A percentile compares a stretch with the other conserved stretches of the same genome.
Evolutionary conservation across 2,888 invertebrate species (phyloP).

Genomic region (Octonoba sinensis): DNA sequence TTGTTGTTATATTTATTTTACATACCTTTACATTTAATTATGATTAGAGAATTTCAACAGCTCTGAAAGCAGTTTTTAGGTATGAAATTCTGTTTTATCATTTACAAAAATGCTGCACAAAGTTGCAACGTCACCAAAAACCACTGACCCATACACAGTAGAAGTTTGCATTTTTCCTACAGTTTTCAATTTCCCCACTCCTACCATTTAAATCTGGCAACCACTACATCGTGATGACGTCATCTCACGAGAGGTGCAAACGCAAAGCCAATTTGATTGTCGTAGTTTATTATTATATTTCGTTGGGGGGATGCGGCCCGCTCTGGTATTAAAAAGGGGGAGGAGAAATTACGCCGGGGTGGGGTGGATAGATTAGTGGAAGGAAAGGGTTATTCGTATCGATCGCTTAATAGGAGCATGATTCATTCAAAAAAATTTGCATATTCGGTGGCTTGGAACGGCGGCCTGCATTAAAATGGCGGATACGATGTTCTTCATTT

Average conservation of each 20-base stretch:
- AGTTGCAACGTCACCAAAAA: neutral
- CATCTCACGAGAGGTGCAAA: conserved; percentile 56
- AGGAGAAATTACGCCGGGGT: conserved; percentile 28
- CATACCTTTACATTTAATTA: too few species aligned
- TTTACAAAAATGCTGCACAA: too few species aligned
- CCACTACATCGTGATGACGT: conserved; percentile 54
- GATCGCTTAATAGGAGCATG: conserved; percentile 62
- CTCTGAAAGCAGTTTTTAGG: too few species aligned
- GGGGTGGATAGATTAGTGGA: conserved; percentile 46
- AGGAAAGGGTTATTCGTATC: conserved; percentile 62
- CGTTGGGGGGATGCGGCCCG: conserved; percentile 30
- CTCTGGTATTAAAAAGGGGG: conserved; percentile 19
- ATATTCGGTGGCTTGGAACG: conserved; percentile 38
- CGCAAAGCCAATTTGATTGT: conserved; percentile 63
- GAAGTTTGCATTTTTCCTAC: conserved; percentile 45
- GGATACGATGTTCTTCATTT: conserved; percentile 14
- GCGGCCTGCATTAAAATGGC: conserved; percentile 54
- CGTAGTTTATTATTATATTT: conserved; percentile 64
- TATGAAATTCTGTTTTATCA: too few species aligned
- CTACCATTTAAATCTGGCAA: conserved; percentile 34
- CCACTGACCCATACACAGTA: conserved; percentile 46
- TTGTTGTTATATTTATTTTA: too few species aligned
- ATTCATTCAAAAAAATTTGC: conserved; percentile 61
- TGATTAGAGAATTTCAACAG: too few species aligned
- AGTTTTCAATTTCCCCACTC: conserved; percentile 15